Percentiles rank a stretch among this genome's conserved stretches.
These are phyloP conservation scores for Heliconius erato DNA, from an alignment of 2,888 invertebrate species.

Conservation along the genomic window DNA sequence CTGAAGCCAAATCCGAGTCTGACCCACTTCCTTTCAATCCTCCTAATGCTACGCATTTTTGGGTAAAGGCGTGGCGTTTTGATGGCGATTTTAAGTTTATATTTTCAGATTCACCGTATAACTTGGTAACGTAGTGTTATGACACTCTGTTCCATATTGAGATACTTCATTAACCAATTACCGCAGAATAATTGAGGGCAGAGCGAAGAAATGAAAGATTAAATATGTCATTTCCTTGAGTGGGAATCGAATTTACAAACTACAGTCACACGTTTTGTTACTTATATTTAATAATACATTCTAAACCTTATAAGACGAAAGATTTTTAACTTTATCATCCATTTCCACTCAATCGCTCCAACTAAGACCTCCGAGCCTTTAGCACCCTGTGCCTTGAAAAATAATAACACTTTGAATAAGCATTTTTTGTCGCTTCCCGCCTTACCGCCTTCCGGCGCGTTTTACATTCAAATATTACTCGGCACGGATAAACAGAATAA, in stretches of 20 bases:
- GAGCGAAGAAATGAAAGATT: no score
- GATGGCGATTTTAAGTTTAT: constrained; percentile 15
- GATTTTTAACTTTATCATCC: background rate
- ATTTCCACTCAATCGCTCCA: constrained; percentile 55
- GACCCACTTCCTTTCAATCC: constrained; percentile 83
- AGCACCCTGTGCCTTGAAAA: constrained; percentile 68
- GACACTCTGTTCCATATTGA: no score
- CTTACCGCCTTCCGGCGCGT: constrained; percentile 55
- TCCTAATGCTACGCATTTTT: constrained; percentile 75
- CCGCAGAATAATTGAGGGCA: no score
- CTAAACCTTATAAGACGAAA: background rate
- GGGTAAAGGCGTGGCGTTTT: constrained; percentile 48
- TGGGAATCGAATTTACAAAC: no score
- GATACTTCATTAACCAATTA: no score
- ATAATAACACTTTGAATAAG: constrained; percentile 85
- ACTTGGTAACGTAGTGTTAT: background rate
- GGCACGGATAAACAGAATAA: constrained; percentile 41
- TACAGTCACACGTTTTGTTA: no score
- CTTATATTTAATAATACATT: no score
- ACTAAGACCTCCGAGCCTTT: constrained; percentile 53
- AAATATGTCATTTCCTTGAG: no score
- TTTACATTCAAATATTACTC: constrained; percentile 69
- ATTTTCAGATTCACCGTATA: background rate
- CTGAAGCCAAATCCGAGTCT: constrained; percentile 70
- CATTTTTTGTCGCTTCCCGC: constrained; percentile 73